A percentile compares a stretch with the other conserved stretches of the same genome.
These are phyloP conservation scores for Leuciscus idus DNA, from an alignment of 2,113 vertebrate species.

Conservation along the genomic window DNA sequence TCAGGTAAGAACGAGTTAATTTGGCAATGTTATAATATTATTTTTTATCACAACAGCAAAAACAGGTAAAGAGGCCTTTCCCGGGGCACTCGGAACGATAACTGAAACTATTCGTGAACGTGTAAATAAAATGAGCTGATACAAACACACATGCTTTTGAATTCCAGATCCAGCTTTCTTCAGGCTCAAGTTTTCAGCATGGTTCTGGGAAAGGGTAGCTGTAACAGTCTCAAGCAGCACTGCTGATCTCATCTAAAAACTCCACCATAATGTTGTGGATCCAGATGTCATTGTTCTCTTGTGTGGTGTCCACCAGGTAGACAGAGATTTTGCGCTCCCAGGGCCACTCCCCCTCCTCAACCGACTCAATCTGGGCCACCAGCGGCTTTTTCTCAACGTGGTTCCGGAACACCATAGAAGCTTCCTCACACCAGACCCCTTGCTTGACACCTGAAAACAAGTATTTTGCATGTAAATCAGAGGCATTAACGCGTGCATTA, in stretches of 20 bases:
- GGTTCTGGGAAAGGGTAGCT: background rate
- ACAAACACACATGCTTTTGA: background rate
- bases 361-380: slow-evolving; percentile 85
- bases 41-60: background rate
- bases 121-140: background rate
- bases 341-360: slow-evolving; percentile 74
- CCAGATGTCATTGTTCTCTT: slow-evolving; percentile 86
- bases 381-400: slow-evolving; percentile 90
- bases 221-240: slow-evolving; percentile 41
- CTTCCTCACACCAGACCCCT: slow-evolving; percentile 88
- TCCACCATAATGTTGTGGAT: slow-evolving; percentile 89
- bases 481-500: background rate
- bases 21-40: background rate
- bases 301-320: slow-evolving; percentile 88
- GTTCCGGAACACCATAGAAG: slow-evolving; percentile 90
- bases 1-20: slow-evolving; percentile 5
- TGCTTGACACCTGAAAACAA: slow-evolving; percentile 80
- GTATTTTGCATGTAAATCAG: background rate
- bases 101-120: background rate
- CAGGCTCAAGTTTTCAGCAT: background rate
- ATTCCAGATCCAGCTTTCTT: background rate
- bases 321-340: slow-evolving; percentile 83
- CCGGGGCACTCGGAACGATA: background rate
- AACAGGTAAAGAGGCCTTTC: background rate
- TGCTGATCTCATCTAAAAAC: slow-evolving; percentile 68